These are phyloP conservation scores for Tapirus indicus DNA, from an alignment of 2,797 vertebrate genomes.

Conservation along the genomic window DNA sequence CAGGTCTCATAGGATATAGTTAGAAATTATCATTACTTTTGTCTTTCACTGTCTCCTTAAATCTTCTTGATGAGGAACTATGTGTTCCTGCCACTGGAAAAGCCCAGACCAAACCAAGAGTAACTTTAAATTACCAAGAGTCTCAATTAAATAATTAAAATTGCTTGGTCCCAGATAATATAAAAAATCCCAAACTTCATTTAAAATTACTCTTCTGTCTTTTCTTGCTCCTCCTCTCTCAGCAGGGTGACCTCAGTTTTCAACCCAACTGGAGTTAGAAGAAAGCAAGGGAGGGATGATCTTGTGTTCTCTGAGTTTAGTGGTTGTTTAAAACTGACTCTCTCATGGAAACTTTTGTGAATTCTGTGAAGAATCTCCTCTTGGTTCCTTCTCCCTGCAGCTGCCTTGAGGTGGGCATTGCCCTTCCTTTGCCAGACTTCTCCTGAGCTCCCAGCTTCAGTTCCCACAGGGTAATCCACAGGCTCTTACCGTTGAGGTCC, in stretches of 20 bases:
- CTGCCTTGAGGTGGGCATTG: background rate
- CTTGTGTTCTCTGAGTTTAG: conserved; percentile 17
- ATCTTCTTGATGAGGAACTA: background rate
- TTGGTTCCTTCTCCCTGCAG: background rate
- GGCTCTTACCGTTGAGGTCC: background rate
- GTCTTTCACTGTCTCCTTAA: background rate
- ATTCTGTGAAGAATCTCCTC: background rate
- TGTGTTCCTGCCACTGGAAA: background rate
- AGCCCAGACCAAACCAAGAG: background rate
- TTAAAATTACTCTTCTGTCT: background rate
- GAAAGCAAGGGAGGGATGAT: background rate
- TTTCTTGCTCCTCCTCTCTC: background rate
- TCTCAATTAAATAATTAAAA: conserved; percentile 22
- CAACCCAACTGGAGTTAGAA: background rate
- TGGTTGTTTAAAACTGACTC: background rate
- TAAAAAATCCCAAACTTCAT: conserved; percentile 6
- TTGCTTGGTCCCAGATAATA: background rate
- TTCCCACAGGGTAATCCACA: background rate
- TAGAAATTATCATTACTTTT: conserved; percentile 55
- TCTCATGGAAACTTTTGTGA: background rate
- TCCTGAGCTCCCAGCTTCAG: background rate
- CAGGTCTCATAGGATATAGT: background rate
- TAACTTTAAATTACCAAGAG: background rate
- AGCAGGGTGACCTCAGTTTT: background rate
- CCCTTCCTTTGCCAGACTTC: background rate